phyloP scores from a whole-genome alignment of 2,797 vertebrate species.

The Somateria mollissima region DNA sequence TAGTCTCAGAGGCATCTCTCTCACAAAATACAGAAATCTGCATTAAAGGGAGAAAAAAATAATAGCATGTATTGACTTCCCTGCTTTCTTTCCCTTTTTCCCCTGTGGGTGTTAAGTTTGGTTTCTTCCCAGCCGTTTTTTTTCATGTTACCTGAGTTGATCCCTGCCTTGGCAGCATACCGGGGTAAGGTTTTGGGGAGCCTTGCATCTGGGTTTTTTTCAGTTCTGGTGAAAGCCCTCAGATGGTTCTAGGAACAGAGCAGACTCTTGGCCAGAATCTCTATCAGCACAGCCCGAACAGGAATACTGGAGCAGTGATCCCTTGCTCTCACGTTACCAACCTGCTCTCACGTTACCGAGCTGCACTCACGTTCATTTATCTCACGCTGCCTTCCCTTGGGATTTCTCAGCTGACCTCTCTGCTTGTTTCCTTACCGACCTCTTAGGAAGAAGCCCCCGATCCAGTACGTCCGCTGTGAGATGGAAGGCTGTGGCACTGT shows the following conservation, averaged over 20 bases:
- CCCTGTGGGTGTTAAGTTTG: background rate
- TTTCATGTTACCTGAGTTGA: background rate
- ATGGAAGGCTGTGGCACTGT: constrained; percentile 98
- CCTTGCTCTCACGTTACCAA: background rate
- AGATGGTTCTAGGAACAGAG: background rate
- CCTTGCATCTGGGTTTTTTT: background rate
- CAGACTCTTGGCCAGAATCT: background rate
- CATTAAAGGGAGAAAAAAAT: background rate
- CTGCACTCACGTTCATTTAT: rapidly evolving
- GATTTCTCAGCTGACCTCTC: background rate
- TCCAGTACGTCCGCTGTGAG: constrained; percentile 98
- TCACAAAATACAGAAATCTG: background rate
- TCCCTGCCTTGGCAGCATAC: background rate
- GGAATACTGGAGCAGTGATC: background rate
- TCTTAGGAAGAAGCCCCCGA: constrained; percentile 95
- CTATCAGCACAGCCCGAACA: background rate
- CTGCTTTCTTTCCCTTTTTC: background rate
- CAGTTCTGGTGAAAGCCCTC: background rate
- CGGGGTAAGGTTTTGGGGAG: background rate
- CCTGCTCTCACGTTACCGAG: background rate
- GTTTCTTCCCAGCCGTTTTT: background rate
- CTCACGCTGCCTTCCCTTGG: background rate
- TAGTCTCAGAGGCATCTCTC: background rate
- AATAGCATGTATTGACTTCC: background rate
- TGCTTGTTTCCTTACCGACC: background rate